Percentiles rank a stretch among this genome's conserved stretches.
Evolutionary conservation across 1,140 invertebrate genomes (phyloP).

Genomic region (Schlechtendalia chinensis): DNA sequence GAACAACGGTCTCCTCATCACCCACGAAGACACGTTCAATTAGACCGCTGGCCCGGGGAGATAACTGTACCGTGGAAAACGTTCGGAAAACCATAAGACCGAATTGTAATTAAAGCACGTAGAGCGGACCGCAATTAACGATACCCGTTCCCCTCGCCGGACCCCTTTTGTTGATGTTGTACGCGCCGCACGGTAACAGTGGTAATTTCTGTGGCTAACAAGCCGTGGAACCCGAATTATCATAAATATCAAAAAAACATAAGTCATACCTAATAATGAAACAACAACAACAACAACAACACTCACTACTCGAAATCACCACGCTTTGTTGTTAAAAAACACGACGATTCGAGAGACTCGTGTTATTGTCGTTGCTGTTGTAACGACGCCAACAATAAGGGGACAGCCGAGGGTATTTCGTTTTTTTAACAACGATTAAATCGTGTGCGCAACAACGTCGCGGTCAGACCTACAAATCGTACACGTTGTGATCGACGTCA

Average conservation of each 20-base stretch:
- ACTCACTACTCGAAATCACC: too few species aligned
- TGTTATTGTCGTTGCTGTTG: not conserved
- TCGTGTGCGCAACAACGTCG: too few species aligned
- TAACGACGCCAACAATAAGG: too few species aligned
- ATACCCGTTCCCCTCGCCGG: not conserved
- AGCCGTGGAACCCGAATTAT: constrained; percentile 30
- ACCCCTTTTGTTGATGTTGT: not conserved
- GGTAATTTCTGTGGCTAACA: constrained; percentile 38
- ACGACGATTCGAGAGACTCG: not conserved
- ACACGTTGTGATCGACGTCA: too few species aligned
- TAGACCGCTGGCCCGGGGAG: constrained; percentile 25
- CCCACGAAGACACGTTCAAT: constrained; percentile 8
- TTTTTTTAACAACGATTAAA: too few species aligned
- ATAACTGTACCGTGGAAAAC: constrained; percentile 42
- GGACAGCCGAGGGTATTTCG: too few species aligned
- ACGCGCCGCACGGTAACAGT: not conserved
- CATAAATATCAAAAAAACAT: constrained; percentile 37
- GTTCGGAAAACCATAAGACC: constrained; percentile 40
- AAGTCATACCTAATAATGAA: constrained; percentile 14
- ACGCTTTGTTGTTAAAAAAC: too few species aligned
- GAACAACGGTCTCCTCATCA: too few species aligned
- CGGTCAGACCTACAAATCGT: too few species aligned
- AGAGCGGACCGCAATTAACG: constrained; percentile 24
- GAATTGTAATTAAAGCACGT: constrained; percentile 42
- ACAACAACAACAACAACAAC: too few species aligned